Percentiles rank a stretch among this genome's conserved stretches.
Evolutionary conservation across 2,797 vertebrate genomes (phyloP).

Genomic region (Phrynocephalus vlangalii): DNA sequence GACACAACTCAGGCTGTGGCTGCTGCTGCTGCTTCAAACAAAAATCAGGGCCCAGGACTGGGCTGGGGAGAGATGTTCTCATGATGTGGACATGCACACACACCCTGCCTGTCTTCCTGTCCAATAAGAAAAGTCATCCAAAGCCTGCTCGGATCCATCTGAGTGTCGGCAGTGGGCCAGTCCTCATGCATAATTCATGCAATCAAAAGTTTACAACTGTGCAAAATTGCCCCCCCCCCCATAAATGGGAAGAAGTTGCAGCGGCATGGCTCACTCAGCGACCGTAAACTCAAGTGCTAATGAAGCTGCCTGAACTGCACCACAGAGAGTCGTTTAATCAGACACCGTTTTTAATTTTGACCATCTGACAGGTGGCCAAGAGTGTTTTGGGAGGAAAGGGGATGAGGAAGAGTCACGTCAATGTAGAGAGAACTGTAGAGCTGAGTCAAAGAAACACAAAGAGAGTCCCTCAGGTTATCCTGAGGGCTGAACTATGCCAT

Average conservation of each 20-base stretch:
- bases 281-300: constrained; percentile 74
- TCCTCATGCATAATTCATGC: constrained; percentile 79
- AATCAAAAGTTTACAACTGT: constrained; percentile 79
- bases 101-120: constrained; percentile 30
- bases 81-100: constrained; percentile 23
- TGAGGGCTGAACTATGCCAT: too few relatives aligned
- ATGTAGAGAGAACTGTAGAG: constrained; percentile 46
- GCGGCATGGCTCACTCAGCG: constrained; percentile 64
- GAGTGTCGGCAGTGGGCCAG: constrained; percentile 63
- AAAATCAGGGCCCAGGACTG: constrained; percentile 8
- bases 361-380: constrained; percentile 73
- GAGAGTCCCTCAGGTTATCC: constrained; percentile 63
- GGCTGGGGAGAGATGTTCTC: constrained; percentile 7
- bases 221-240: constrained; percentile 70
- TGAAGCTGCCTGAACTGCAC: constrained; percentile 74
- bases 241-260: constrained; percentile 72
- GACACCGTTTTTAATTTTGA: constrained; percentile 72
- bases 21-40: neutral
- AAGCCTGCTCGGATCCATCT: constrained; percentile 60
- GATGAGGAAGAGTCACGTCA: constrained; percentile 31
- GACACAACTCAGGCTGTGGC: constrained; percentile 45
- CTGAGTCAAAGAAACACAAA: constrained; percentile 26
- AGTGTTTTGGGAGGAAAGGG: constrained; percentile 56
- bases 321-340: constrained; percentile 76
- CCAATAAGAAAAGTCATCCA: constrained; percentile 21